These are phyloP conservation scores for Neotoxoptera formosana DNA, from an alignment of 1,140 invertebrate genomes.

Conservation along the genomic window DNA sequence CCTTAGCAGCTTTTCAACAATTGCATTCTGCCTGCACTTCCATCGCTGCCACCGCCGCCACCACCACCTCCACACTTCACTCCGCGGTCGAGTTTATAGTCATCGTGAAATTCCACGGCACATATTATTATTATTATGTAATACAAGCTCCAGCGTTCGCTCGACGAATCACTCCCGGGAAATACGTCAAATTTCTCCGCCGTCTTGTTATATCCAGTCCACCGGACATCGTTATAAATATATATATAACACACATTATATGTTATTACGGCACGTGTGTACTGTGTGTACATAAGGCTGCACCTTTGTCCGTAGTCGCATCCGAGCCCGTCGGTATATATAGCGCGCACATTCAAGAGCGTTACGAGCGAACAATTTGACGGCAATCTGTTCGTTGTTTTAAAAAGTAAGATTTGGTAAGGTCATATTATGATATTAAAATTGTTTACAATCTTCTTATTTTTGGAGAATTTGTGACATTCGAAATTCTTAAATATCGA, in stretches of 20 bases:
- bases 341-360: too few species aligned
- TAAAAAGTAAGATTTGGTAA: too few species aligned
- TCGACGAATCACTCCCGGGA: neutral
- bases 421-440: too few species aligned
- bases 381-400: too few species aligned
- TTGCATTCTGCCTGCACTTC: neutral
- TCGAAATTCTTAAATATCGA: too few species aligned
- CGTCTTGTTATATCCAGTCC: neutral
- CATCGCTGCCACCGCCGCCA: too few species aligned
- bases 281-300: too few species aligned
- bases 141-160: neutral
- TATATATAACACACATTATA: neutral
- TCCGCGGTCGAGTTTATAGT: neutral
- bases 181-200: neutral
- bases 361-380: too few species aligned
- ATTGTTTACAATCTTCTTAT: too few species aligned
- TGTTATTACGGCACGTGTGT: neutral
- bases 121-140: constrained; percentile 21
- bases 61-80: neutral
- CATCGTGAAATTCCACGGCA: neutral
- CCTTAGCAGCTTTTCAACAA: neutral
- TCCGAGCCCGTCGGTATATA: too few species aligned
- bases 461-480: too few species aligned
- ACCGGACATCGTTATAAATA: neutral
- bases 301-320: too few species aligned